Evolutionary conservation across 2,888 invertebrate species (phyloP), one percentile per base, ranked within the genome.

Genomic region (Hyposoter dolosus): DNA sequence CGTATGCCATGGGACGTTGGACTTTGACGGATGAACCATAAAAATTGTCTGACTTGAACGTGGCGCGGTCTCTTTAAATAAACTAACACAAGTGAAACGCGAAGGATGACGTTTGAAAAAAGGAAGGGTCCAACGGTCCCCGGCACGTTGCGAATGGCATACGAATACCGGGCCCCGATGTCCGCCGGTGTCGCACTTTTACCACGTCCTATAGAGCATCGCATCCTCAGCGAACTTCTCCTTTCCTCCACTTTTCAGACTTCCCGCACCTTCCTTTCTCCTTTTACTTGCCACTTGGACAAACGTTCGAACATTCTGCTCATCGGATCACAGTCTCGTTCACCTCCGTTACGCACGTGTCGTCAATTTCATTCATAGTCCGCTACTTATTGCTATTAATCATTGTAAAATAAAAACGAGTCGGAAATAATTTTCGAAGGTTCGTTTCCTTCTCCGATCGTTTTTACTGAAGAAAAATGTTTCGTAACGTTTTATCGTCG

Each of bases 301-400:
- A 71, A 84, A 60, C 19, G 74, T 85, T 74, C 78, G 74, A 63
- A 56, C 53, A 45, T 43, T 74, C 74, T 40, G 78, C 65, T 65
- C 76, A 28, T 43, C 63, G 19, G 81, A 83, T 86, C 86, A 83
- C 77, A 83, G 81, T 75, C 81, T 78, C 81, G 81, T 83, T 83
- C 81, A 81, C 86, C 86, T 86, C 77, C 83, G 86, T 56, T 74
- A 77, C 77, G 86, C 86, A 83, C 86, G 86, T 86, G 76, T 86
- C 66, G 50, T 74, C 71, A 47, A 66, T 74, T 76, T 76, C 45
- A 43, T 28, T 28, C 56, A 23, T 56, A 43, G 35, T 53, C 7
- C 23, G 45, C 60, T 23, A 50, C 9, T 78, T 68, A 17, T 68
- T 9, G 5, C 28, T 45, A 3, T 43, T 43, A 17, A 40, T 19